Evolutionary conservation across 2,113 vertebrate genomes (phyloP).

Genomic region (Oncorhynchus mykiss): DNA sequence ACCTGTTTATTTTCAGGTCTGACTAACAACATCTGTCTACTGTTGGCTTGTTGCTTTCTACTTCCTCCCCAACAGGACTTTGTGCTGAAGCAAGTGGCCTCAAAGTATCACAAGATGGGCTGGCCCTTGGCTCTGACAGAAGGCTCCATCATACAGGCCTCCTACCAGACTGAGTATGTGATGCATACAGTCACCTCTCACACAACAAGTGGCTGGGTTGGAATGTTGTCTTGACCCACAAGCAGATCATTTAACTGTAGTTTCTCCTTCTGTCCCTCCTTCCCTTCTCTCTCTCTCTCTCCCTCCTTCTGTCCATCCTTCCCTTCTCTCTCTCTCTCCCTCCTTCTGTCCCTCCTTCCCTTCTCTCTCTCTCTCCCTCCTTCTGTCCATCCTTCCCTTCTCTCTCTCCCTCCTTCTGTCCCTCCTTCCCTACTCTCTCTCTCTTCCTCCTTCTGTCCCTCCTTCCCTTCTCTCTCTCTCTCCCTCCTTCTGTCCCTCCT

Average conservation of each 20-base stretch:
- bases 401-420: accelerated
- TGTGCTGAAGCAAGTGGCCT: constrained; percentile 90
- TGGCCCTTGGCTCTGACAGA: constrained; percentile 85
- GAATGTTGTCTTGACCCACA: too few species aligned
- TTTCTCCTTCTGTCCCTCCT: too few species aligned
- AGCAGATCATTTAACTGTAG: too few species aligned
- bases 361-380: too few species aligned
- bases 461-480: too few species aligned
- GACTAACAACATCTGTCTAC: too few species aligned
- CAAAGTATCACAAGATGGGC: constrained; percentile 91
- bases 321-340: accelerated
- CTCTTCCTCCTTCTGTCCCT: too few species aligned
- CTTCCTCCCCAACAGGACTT: constrained; percentile 78
- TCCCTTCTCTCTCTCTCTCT: too few species aligned
- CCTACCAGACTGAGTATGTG: constrained; percentile 91
- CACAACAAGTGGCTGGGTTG: background rate
- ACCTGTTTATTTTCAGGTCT: too few species aligned
- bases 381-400: accelerated
- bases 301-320: accelerated
- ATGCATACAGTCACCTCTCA: background rate
- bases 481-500: too few species aligned
- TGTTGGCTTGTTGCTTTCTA: too few species aligned
- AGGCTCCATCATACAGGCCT: constrained; percentile 82
- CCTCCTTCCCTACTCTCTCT: too few species aligned
- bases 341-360: accelerated